A percentile compares a stretch with the other conserved stretches of the same genome.
phyloP scores from a whole-genome alignment of 2,113 vertebrate genomes.

The Edolisoma coerulescens region DNA sequence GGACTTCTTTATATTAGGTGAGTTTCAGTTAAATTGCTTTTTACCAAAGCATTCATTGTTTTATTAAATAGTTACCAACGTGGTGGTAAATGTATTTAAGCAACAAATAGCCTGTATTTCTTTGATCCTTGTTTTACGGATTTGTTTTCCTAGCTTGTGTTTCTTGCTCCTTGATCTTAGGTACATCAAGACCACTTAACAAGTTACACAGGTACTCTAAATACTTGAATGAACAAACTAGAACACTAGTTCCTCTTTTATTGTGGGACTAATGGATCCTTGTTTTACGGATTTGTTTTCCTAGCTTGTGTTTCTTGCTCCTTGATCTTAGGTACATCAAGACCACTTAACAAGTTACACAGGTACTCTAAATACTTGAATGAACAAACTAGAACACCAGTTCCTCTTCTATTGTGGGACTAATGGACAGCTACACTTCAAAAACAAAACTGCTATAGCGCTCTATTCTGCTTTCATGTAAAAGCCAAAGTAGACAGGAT shows the following conservation, averaged over 20 bases:
- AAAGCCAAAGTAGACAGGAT: neutral
- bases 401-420: neutral
- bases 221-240: neutral
- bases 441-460: fast-evolving
- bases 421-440: neutral
- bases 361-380: neutral
- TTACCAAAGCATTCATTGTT: neutral
- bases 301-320: neutral
- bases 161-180: neutral
- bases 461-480: neutral
- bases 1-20: neutral
- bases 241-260: neutral
- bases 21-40: neutral
- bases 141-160: neutral
- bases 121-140: neutral
- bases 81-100: neutral
- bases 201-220: neutral
- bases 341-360: neutral
- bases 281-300: neutral
- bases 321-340: neutral
- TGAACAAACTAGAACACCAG: neutral
- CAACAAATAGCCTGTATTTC: neutral
- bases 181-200: neutral
- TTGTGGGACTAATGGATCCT: neutral
- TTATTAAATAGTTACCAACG: neutral